Base-by-base conservation (phyloP, 2,888 invertebrate genomes). In the Tuta absoluta region DNA sequence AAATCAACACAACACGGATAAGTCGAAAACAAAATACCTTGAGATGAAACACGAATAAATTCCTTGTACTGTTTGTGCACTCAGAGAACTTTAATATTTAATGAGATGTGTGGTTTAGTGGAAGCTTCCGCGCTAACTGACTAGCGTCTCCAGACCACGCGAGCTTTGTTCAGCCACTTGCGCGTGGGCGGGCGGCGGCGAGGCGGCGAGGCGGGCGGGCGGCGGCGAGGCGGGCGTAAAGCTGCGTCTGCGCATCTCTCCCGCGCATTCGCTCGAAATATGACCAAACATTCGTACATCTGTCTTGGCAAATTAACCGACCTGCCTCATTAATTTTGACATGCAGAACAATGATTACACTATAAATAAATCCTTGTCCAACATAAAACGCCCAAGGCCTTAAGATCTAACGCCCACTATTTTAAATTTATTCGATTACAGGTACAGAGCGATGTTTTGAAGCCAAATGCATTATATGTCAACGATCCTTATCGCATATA, bases 91-190 rank as follows among this genome's bases (percentile, higher is more conserved):
- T 61, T 19, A 61, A 61, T 49, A 61, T 61, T 28, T 49, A 24
- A 61, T 12, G 51, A 51, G 63, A 69, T 70, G 79, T 86, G 84
- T 69, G 85, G 88, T 84, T 84, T 80, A 75, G 73, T 68, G 76
- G 77, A 83, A 86, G 88, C 80, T 87, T 82, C 78, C 84, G 80
- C 77, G 78, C 81, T 79, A 74, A 91, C 91, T 91, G 90, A 85
- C 72, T 69, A 73, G 65, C 68, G 68, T 63, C 69, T 71, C 69
- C 72, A 68, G 72, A 75, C 75, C 67, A 80, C 81, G 72, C 76
- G 76, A 75, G 83, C 86, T 87, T 86, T 87, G 85, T 85, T 80
- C 85, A 76, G 73, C 71, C 69, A 23, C 76, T 84, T 81, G 82
- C 84, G 82, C 77, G 88, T 85, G 56, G 7, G 56, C 33, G 23